These are phyloP conservation scores for Eptesicus fuscus DNA, from an alignment of 2,113 vertebrate species.

Conservation along the genomic window DNA sequence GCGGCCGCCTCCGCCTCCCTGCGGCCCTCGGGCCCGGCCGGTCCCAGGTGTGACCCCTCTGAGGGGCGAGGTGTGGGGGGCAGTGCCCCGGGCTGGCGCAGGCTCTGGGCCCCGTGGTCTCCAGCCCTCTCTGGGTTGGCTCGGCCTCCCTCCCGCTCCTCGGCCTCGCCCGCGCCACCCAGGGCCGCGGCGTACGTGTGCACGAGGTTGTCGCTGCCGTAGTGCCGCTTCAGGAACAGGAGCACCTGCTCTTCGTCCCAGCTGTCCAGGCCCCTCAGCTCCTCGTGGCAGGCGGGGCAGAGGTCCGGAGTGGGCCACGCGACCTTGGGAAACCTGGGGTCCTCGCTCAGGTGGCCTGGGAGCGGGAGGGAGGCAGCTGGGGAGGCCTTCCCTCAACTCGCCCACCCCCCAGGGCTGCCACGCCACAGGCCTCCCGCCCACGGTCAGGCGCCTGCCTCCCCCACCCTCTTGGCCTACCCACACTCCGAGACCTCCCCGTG, in stretches of 20 bases:
- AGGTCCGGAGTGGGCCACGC: slow-evolving; percentile 92
- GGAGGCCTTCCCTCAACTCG: fast-evolving
- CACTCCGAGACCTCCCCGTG: fast-evolving
- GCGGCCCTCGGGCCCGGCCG: neutral
- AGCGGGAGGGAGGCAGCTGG: fast-evolving
- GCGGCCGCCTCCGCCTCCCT: slow-evolving; percentile 70
- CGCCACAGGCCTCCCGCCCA: fast-evolving
- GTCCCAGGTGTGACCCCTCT: fast-evolving
- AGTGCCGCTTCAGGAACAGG: slow-evolving; percentile 88
- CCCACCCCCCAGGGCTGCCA: fast-evolving
- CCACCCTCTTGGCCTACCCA: neutral
- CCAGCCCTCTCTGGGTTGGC: neutral
- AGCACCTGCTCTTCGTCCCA: slow-evolving; percentile 91
- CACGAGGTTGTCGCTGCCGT: slow-evolving; percentile 83
- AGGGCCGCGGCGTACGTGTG: slow-evolving; percentile 76
- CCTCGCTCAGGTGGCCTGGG: slow-evolving; percentile 89
- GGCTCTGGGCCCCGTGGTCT: neutral
- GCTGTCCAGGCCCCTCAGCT: slow-evolving; percentile 85
- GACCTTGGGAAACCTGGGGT: slow-evolving; percentile 92
- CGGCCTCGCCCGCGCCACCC: neutral
- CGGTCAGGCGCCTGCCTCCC: neutral
- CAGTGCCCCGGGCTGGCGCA: fast-evolving
- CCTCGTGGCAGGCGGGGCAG: slow-evolving; percentile 91
- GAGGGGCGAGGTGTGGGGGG: neutral
- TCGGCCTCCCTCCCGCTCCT: neutral